These are phyloP conservation scores for Esox lucius DNA, from an alignment of 2,797 vertebrate species.

Conservation along the genomic window DNA sequence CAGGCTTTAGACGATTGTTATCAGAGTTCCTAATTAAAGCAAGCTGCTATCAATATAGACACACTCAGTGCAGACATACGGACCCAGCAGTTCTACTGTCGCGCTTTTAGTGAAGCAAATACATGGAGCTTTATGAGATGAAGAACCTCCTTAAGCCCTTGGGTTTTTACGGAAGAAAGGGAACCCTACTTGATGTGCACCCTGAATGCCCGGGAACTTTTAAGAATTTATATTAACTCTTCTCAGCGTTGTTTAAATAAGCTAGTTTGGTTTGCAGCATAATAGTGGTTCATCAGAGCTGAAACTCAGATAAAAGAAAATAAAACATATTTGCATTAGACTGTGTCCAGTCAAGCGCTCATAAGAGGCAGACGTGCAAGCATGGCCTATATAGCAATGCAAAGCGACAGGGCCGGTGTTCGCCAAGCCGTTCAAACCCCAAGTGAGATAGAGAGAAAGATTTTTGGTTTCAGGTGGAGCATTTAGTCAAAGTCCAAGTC, in stretches of 20 bases:
- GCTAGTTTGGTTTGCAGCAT: conserved; percentile 49
- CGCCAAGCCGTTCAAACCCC: conserved; percentile 24
- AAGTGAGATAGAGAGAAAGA: not conserved
- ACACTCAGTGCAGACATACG: conserved; percentile 18
- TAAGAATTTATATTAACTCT: conserved; percentile 65
- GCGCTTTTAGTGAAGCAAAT: conserved; percentile 21
- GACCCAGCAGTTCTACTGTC: conserved; percentile 29
- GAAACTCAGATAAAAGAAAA: conserved; percentile 38
- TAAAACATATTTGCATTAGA: conserved; percentile 68
- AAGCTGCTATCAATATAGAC: not conserved
- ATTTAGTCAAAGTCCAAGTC: not conserved
- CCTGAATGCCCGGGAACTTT: conserved; percentile 45
- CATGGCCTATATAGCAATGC: conserved; percentile 38
- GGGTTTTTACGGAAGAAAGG: conserved; percentile 52
- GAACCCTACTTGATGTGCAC: conserved; percentile 51
- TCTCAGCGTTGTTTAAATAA: conserved; percentile 62
- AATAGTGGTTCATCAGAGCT: conserved; percentile 52
- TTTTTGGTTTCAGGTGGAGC: conserved; percentile 7
- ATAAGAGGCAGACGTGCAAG: conserved; percentile 56
- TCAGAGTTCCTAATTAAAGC: not conserved
- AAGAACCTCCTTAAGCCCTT: conserved; percentile 2
- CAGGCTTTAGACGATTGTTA: not conserved
- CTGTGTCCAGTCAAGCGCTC: conserved; percentile 58
- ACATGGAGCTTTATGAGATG: conserved; percentile 6
- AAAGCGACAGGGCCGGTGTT: conserved; percentile 33